Evolutionary conservation across 1,140 invertebrate genomes (phyloP), one percentile per base, ranked within the genome.

Genomic region (Zaprionus taronus): DNA sequence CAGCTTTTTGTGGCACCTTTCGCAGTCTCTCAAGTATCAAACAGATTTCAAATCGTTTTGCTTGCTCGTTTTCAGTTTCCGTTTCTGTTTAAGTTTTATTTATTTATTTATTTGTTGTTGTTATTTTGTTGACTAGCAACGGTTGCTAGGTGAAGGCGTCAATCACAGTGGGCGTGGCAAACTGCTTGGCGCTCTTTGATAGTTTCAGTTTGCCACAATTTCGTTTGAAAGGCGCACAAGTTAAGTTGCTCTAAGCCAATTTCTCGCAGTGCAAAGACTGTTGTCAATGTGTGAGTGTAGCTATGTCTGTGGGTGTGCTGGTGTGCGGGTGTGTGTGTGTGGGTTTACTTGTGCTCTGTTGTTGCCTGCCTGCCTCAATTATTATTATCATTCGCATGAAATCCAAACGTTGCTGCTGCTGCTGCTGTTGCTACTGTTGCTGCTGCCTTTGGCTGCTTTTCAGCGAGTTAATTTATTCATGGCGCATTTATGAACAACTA

Each of bases 401-500:
- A 90, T 89, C 84, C 80, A 90, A 90, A 36, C 49, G 76, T 49
- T 60, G 64, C 17, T 31, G 55, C 38, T 47, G 55, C 38, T 47
- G 44, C 44, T 49, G 47, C 20, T 22, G 47, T 6, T 47, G 44
- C 20, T 51, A 11, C 47, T 5, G 20, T 12, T 24, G 47, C 20
- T 22, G 53, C 61, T 71, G 72, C 44, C 65, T 65, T 76, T 76
- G 7, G n/a, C 41, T 58, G 82, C 79, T 80, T 84, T 90, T 81
- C 81, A 77, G 69, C 79, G 56, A 89, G 79, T 85, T 89, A 89
- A 89, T 89, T 89, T 90, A 89, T 89, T 89, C 85, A 89, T 89
- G 81, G 85, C 85, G 67, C 85, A 89, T 84, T 89, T 89, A 89
- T 87, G 83, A 87, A 84, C 81, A 89, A 89, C 87, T 89, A 77